Percentiles rank a stretch among this genome's conserved stretches.
Conservation (phyloP, 1,140 invertebrate genomes). For the Aphelenchoides besseyi region DNA sequence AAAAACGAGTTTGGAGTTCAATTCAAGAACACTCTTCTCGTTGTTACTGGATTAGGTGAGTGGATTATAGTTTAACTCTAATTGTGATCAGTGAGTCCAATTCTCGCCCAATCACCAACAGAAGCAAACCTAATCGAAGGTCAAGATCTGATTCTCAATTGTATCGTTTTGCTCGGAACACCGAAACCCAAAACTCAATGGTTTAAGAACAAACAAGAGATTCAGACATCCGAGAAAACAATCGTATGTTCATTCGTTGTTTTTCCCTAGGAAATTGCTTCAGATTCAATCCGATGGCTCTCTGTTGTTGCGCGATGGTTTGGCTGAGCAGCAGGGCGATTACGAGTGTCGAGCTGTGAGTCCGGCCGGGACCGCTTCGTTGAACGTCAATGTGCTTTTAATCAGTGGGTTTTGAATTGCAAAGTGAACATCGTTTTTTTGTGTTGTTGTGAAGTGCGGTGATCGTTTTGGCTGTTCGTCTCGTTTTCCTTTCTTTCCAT, state of each 20-base stretch:
- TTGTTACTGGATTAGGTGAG: conserved; percentile 65
- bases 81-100: conserved; percentile 44
- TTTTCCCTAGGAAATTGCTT: neutral
- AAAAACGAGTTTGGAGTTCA: conserved; percentile 65
- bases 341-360: conserved; percentile 65
- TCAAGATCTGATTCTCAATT: conserved; percentile 57
- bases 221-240: conserved; percentile 30
- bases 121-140: conserved; percentile 59
- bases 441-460: conserved; percentile 23
- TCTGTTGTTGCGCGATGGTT: conserved; percentile 47
- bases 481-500: neutral
- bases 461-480: neutral
- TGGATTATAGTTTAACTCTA: neutral
- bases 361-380: conserved; percentile 65
- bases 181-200: conserved; percentile 65
- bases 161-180: conserved; percentile 64
- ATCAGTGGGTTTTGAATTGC: conserved; percentile 61
- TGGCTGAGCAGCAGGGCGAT: conserved; percentile 62
- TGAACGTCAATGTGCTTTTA: conserved; percentile 63
- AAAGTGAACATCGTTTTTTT: conserved; percentile 8
- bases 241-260: neutral
- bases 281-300: conserved; percentile 54
- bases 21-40: conserved; percentile 62
- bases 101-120: conserved; percentile 53
- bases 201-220: conserved; percentile 60